A percentile compares a stretch with the other conserved stretches of the same genome.
Conservation (phyloP, 1,140 invertebrate genomes). For the Steinernema feltiae region DNA sequence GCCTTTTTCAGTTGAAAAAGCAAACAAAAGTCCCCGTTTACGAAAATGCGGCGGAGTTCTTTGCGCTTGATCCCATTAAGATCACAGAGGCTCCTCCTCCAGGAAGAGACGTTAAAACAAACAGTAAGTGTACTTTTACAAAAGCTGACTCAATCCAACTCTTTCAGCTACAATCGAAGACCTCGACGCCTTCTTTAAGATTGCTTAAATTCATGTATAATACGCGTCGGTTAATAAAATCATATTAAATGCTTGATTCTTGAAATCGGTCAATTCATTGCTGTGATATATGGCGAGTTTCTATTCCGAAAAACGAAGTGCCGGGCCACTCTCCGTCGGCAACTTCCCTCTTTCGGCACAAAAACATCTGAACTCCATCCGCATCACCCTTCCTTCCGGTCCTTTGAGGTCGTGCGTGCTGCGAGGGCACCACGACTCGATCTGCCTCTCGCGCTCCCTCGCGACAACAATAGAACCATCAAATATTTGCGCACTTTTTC, state of each 20-base stretch:
- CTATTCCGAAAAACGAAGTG: neutral
- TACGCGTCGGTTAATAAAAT: neutral
- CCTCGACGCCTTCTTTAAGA: neutral
- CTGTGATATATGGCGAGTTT: neutral
- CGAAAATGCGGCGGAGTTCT: constrained; percentile 27
- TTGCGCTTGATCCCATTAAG: constrained; percentile 22
- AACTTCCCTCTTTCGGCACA: neutral
- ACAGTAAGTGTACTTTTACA: neutral
- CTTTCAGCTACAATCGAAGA: neutral
- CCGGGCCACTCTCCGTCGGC: neutral
- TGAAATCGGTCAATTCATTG: neutral
- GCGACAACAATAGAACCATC: constrained; percentile 12
- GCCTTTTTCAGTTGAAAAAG: neutral
- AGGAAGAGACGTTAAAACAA: neutral
- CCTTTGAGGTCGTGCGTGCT: neutral
- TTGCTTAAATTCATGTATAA: neutral
- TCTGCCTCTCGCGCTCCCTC: neutral
- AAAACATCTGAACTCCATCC: neutral
- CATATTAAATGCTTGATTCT: too few species aligned
- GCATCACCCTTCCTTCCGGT: neutral
- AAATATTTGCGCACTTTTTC: constrained; percentile 14
- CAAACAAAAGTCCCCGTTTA: constrained; percentile 17
- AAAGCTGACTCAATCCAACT: neutral
- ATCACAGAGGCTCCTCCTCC: constrained; percentile 20
- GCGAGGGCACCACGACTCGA: neutral